These are phyloP conservation scores for Hydrozoanthus gracilis DNA, from an alignment of 92 coral and sea anemone species.

Conservation along the genomic window DNA sequence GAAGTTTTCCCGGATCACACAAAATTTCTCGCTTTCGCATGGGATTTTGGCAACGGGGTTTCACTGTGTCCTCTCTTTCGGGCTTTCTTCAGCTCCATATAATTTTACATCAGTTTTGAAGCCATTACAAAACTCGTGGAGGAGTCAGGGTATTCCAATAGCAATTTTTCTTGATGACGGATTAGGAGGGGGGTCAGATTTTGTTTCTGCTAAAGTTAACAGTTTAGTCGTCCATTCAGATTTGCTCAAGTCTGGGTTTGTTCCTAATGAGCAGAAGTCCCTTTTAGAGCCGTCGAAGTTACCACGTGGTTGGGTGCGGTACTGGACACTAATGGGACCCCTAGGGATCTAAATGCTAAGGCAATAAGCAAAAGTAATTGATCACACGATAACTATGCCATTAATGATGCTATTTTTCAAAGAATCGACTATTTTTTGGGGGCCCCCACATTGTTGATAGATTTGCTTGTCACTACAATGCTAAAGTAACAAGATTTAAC, in stretches of 20 bases:
- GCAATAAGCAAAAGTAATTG: conserved; percentile 41
- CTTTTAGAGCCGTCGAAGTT: conserved; percentile 19
- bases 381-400: conserved; percentile 56
- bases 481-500: conserved; percentile 21
- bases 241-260: conserved; percentile 38
- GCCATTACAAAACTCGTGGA: conserved; percentile 26
- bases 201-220: conserved; percentile 23
- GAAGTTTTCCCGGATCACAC: conserved; percentile 8
- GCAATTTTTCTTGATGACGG: conserved; percentile 31
- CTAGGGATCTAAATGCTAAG: not conserved
- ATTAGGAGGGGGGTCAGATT: conserved; percentile 17
- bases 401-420: not conserved
- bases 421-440: conserved; percentile 22
- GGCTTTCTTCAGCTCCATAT: conserved; percentile 44
- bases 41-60: conserved; percentile 42
- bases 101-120: conserved; percentile 49
- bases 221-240: conserved; percentile 39
- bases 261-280: conserved; percentile 16
- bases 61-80: conserved; percentile 30
- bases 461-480: no score
- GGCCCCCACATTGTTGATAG: conserved; percentile 21
- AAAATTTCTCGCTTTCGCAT: conserved; percentile 46
- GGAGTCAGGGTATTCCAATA: conserved; percentile 30
- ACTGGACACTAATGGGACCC: conserved; percentile 20
- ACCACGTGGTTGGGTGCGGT: conserved; percentile 33